Percentiles rank a stretch among this genome's conserved stretches.
Conservation (phyloP, 1,140 invertebrate genomes). For the Formica selysi region DNA sequence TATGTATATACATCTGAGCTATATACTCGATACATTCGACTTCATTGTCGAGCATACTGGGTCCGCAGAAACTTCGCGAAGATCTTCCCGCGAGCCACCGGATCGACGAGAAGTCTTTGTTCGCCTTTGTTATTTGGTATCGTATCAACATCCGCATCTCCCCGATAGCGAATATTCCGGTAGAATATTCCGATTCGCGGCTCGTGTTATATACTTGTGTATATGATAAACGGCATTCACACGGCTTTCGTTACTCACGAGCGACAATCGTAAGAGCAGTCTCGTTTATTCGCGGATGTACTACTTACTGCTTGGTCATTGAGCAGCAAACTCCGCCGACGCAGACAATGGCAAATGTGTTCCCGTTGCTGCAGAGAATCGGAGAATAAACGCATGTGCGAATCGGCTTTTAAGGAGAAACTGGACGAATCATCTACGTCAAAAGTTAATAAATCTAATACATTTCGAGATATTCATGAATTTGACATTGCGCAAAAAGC, state of each 20-base stretch:
- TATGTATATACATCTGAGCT: conserved; percentile 9
- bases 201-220: background rate
- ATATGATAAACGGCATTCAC: conserved; percentile 47
- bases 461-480: too few species aligned
- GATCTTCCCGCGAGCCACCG: conserved; percentile 37
- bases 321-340: conserved; percentile 14
- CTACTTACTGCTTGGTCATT: conserved; percentile 51
- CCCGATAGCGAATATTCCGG: conserved; percentile 16
- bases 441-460: too few species aligned
- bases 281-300: conserved; percentile 45
- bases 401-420: background rate
- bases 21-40: conserved; percentile 37
- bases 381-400: background rate
- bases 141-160: conserved; percentile 57
- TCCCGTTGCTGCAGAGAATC: background rate
- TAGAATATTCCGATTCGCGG: background rate
- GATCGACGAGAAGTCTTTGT: conserved; percentile 53
- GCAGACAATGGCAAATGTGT: conserved; percentile 24
- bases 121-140: conserved; percentile 39
- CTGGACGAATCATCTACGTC: too few species aligned
- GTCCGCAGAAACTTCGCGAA: conserved; percentile 42
- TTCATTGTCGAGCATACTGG: conserved; percentile 43
- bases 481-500: too few species aligned
- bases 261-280: conserved; percentile 28
- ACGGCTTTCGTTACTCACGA: conserved; percentile 26